phyloP scores from a whole-genome alignment of 2,888 invertebrate species.

The Aleiodes alternator region DNA sequence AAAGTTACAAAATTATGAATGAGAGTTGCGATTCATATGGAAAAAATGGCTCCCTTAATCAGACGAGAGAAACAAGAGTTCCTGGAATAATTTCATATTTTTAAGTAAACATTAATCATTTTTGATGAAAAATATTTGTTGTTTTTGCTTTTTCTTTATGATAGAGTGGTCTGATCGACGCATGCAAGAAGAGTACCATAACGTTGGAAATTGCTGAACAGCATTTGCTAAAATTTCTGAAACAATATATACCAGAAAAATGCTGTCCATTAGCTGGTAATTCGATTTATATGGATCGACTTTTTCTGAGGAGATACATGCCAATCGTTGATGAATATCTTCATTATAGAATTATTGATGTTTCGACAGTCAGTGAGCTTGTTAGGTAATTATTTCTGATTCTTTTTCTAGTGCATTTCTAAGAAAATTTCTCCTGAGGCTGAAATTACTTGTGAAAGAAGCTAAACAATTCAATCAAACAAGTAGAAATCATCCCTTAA shows the following conservation, averaged over 20 bases:
- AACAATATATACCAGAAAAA: slow-evolving; percentile 76
- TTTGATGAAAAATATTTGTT: not conserved
- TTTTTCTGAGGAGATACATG: slow-evolving; percentile 90
- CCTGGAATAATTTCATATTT: too few species aligned
- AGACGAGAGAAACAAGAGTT: too few species aligned
- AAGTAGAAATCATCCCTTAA: too few species aligned
- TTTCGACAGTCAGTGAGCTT: slow-evolving; percentile 92
- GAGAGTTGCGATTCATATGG: too few species aligned
- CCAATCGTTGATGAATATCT: slow-evolving; percentile 86
- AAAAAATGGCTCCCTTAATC: too few species aligned
- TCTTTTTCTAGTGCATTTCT: not conserved
- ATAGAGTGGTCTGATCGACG: slow-evolving; percentile 88
- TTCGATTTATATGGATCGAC: slow-evolving; percentile 89
- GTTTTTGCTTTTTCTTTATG: slow-evolving; percentile 61
- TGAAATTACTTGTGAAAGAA: too few species aligned
- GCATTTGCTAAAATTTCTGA: slow-evolving; percentile 83
- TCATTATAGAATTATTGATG: slow-evolving; percentile 96
- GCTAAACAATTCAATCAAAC: too few species aligned
- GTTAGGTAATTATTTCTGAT: slow-evolving; percentile 67
- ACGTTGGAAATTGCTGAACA: slow-evolving; percentile 83
- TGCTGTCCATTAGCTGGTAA: slow-evolving; percentile 91
- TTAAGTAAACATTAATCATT: too few species aligned
- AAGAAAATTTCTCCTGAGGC: not conserved
- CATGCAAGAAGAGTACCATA: slow-evolving; percentile 82
- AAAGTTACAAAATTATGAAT: too few species aligned